Conservation (phyloP, 1,140 invertebrate genomes). For the Halesus radiatus region DNA sequence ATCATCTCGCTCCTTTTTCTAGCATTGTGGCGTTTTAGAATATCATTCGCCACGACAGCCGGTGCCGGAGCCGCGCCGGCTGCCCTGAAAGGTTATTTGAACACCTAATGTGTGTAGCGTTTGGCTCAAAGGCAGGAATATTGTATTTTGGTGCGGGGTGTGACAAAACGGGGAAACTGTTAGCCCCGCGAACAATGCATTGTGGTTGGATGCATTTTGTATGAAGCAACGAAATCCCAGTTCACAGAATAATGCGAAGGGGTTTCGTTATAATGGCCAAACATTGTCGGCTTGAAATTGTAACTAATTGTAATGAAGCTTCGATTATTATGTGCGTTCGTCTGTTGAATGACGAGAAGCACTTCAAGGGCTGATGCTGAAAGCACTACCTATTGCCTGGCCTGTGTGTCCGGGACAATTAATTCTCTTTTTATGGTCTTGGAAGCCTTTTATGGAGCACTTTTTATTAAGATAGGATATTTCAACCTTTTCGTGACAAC, state of each 20-base stretch:
- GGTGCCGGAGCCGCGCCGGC: background rate
- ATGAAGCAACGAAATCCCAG: conserved; percentile 46
- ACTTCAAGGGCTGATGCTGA: conserved; percentile 8
- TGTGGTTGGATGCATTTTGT: conserved; percentile 45
- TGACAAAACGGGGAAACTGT: conserved; percentile 53
- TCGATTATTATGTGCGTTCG: conserved; percentile 39
- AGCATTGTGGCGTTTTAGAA: conserved; percentile 37
- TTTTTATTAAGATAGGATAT: conserved; percentile 12
- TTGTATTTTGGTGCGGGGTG: conserved; percentile 36
- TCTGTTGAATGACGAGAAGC: conserved; percentile 18
- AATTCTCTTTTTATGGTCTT: conserved; percentile 23
- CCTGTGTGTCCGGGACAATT: background rate
- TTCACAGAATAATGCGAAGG: conserved; percentile 38
- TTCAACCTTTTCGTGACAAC: background rate
- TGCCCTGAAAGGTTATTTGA: conserved; percentile 50
- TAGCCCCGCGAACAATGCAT: conserved; percentile 29
- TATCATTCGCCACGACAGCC: conserved; percentile 47
- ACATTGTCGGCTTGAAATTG: conserved; percentile 51
- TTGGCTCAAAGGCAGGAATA: conserved; percentile 46
- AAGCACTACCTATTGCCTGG: background rate
- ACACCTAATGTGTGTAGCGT: conserved; percentile 48
- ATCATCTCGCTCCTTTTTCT: conserved; percentile 47
- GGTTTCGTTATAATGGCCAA: conserved; percentile 49
- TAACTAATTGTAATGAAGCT: conserved; percentile 57
- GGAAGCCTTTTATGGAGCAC: conserved; percentile 1